Evolutionary conservation across 1,140 invertebrate species (phyloP).

Genomic region (Pseudomyrmex flavicornis): DNA sequence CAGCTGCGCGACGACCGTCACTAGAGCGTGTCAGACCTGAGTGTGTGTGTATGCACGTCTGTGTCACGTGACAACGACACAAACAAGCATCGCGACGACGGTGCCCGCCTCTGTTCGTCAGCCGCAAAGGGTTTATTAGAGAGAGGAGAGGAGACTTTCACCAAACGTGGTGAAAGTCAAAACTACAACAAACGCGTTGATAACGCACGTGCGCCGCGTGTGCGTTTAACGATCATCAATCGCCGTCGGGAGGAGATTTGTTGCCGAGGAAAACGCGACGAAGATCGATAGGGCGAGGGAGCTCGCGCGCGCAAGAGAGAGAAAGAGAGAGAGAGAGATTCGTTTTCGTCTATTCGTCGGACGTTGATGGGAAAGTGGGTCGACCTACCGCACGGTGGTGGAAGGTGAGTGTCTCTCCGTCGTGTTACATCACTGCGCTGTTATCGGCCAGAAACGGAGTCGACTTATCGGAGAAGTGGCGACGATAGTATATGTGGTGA

Average conservation of each 20-base stretch:
- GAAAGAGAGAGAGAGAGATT: not conserved
- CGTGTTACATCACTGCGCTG: conserved; percentile 32
- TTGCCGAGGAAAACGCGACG: not conserved
- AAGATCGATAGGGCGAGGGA: conserved; percentile 32
- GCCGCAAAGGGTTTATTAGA: conserved; percentile 9
- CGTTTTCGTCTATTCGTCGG: not conserved
- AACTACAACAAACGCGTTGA: not conserved
- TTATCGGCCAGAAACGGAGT: conserved; percentile 32
- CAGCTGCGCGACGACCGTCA: conserved; percentile 48
- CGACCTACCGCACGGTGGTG: conserved; percentile 53
- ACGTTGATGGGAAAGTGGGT: conserved; percentile 49
- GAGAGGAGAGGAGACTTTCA: not conserved
- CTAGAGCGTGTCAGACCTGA: not conserved
- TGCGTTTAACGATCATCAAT: not conserved
- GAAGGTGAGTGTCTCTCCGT: conserved; percentile 49
- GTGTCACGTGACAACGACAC: conserved; percentile 59
- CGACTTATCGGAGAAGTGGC: conserved; percentile 28
- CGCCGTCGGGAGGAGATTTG: not conserved
- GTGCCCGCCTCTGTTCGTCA: not conserved
- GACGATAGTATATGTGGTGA: not conserved
- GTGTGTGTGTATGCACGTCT: conserved; percentile 21
- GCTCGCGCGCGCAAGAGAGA: too few relatives aligned
- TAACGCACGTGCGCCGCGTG: not conserved
- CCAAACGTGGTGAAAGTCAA: not conserved
- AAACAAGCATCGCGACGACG: conserved; percentile 1